phyloP scores from a whole-genome alignment of 2,888 invertebrate genomes.

The Muscina levida region DNA sequence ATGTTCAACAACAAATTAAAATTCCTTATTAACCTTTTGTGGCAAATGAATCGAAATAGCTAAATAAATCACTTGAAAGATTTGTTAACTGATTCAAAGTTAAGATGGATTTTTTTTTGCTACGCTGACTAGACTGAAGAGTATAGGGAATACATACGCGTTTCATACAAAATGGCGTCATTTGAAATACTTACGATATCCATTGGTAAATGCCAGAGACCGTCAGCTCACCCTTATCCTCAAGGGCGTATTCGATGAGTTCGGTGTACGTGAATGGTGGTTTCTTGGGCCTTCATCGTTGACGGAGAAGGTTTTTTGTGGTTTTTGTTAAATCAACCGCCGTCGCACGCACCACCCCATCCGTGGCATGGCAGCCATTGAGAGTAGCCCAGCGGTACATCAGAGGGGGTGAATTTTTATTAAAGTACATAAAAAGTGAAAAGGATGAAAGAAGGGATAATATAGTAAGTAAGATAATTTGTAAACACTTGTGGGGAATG shows the following conservation, averaged over 20 bases:
- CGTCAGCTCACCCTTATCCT: constrained; percentile 92
- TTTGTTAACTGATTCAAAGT: constrained; percentile 43
- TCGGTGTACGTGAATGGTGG: constrained; percentile 95
- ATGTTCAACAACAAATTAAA: constrained; percentile 50
- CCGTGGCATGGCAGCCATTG: constrained; percentile 19
- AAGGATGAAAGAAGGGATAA: too few species aligned
- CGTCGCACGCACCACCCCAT: constrained; percentile 32
- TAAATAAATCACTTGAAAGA: constrained; percentile 59
- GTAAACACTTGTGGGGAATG: too few species aligned
- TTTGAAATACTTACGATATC: constrained; percentile 90
- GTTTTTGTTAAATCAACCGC: constrained; percentile 63
- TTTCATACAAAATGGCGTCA: constrained; percentile 72
- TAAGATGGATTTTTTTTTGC: constrained; percentile 8
- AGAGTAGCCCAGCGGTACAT: constrained; percentile 27
- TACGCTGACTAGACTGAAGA: not conserved
- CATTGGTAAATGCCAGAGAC: constrained; percentile 95
- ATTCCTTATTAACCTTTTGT: constrained; percentile 55
- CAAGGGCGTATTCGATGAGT: constrained; percentile 91
- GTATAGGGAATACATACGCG: not conserved
- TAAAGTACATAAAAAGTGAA: too few species aligned
- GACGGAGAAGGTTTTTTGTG: constrained; percentile 66
- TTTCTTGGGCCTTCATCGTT: constrained; percentile 83
- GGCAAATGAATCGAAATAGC: constrained; percentile 43
- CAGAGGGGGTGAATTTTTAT: too few species aligned
- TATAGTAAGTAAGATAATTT: too few species aligned